A percentile compares a stretch with the other conserved stretches of the same genome.
Conservation (phyloP, 2,797 vertebrate genomes). For the Sebastes reedi region DNA sequence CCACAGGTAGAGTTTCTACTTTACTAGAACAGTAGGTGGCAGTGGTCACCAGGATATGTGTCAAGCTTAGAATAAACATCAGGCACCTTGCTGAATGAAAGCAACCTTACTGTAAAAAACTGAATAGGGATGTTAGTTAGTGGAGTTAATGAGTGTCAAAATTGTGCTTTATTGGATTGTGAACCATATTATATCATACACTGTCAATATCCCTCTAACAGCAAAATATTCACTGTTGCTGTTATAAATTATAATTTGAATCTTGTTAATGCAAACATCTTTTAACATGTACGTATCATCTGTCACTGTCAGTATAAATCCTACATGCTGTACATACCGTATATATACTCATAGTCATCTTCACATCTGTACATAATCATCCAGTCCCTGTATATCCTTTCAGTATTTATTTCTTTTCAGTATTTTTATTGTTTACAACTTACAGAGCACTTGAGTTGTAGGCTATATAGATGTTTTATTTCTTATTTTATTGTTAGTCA, state of each 20-base stretch:
- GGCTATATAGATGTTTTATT: too few species aligned
- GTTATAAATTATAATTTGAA: neutral
- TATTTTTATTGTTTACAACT: too few species aligned
- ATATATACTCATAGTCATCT: too few species aligned
- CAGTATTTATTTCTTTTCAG: too few species aligned
- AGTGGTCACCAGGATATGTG: conserved; percentile 17
- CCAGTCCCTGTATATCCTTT: too few species aligned
- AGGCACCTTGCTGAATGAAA: accelerated
- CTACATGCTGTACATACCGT: too few species aligned
- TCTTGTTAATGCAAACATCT: too few species aligned
- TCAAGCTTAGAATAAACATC: neutral
- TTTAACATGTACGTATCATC: too few species aligned
- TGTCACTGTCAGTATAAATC: too few species aligned
- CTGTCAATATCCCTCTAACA: neutral
- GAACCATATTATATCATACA: neutral
- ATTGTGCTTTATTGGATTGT: neutral
- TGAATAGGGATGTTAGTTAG: neutral
- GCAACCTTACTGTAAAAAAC: neutral
- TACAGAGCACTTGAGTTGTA: too few species aligned
- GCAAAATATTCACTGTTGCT: neutral
- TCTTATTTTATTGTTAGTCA: neutral
- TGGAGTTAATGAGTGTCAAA: neutral
- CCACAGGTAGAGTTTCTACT: accelerated
- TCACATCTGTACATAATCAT: too few species aligned
- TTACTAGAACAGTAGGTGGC: conserved; percentile 40